Conservation (phyloP, 2,113 vertebrate species). For the Machaerirhynchus nigripectus region DNA sequence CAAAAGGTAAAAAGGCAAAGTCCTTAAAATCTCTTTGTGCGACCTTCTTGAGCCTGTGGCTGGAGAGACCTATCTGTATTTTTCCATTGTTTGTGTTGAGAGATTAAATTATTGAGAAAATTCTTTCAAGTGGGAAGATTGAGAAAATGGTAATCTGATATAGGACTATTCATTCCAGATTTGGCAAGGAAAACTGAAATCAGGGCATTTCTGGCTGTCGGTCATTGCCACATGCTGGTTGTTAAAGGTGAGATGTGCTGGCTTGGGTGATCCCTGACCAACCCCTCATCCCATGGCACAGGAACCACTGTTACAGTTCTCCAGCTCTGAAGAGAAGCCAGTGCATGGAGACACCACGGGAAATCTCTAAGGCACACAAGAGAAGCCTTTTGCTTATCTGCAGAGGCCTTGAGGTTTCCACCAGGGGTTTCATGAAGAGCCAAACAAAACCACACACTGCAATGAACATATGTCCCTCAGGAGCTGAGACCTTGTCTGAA, state of each 20-base stretch:
- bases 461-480: background rate
- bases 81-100: constrained; percentile 34
- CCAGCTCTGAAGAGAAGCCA: background rate
- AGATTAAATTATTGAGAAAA: constrained; percentile 25
- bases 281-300: accelerated
- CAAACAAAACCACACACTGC: background rate
- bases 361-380: background rate
- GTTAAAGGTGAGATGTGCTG: background rate
- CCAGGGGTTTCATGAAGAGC: background rate
- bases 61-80: background rate
- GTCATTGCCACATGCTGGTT: background rate
- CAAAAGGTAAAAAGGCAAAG: background rate
- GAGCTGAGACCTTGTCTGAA: background rate
- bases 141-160: background rate
- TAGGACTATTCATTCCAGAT: background rate
- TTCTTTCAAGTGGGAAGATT: background rate
- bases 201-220: background rate
- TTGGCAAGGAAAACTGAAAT: background rate
- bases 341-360: accelerated
- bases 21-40: background rate
- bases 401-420: background rate
- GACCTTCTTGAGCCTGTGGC: background rate
- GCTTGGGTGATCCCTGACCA: background rate
- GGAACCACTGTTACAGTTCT: background rate
- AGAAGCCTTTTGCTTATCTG: background rate